Percentiles rank a stretch among this genome's conserved stretches.
These are phyloP conservation scores for Capreolus pygargus DNA, from an alignment of 2,113 vertebrate genomes.

Conservation along the genomic window DNA sequence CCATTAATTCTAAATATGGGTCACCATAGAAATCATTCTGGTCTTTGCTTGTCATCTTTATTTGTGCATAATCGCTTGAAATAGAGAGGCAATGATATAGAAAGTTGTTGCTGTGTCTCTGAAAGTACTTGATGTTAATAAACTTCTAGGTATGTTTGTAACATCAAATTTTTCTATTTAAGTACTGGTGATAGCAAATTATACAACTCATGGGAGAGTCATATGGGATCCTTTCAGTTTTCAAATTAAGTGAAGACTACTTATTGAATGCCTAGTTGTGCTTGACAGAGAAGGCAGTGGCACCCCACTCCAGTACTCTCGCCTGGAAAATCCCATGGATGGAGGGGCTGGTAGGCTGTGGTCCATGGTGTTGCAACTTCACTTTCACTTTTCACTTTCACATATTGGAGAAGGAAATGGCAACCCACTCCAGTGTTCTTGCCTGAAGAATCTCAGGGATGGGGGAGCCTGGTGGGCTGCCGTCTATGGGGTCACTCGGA, in stretches of 20 bases:
- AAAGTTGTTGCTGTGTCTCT: background rate
- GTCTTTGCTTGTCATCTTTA: background rate
- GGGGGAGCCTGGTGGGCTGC: too few species aligned
- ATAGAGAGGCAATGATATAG: background rate
- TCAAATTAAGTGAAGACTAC: background rate
- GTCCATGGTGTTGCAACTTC: too few species aligned
- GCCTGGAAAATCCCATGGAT: too few species aligned
- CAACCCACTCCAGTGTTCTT: too few species aligned
- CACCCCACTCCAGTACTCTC: too few species aligned
- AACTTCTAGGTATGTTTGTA: background rate
- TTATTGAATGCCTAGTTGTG: background rate
- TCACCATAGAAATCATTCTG: background rate
- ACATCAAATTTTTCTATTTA: background rate
- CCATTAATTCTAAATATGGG: background rate
- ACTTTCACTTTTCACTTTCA: too few species aligned
- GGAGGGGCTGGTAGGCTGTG: too few species aligned
- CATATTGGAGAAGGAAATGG: too few species aligned
- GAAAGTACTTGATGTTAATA: background rate
- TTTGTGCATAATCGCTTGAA: conserved; percentile 3
- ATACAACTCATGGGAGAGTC: background rate
- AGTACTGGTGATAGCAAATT: background rate
- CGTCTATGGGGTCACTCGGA: too few species aligned
- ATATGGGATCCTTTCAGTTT: background rate
- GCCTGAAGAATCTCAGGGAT: too few species aligned
- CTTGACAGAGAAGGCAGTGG: background rate